Evolutionary conservation across 2,113 vertebrate genomes (phyloP).

Genomic region (Datnioides undecimradiatus): DNA sequence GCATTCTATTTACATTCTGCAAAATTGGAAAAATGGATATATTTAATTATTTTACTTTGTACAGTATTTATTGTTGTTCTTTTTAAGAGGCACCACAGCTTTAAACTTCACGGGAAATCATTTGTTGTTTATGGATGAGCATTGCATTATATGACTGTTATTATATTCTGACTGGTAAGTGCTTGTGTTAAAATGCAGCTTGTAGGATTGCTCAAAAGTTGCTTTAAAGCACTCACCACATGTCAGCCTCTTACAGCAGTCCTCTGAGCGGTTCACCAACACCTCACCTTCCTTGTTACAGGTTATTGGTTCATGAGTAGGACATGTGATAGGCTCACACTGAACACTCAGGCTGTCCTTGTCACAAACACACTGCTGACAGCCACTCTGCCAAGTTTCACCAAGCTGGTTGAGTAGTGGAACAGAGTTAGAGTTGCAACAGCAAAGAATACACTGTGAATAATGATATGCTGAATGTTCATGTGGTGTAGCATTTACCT

Average conservation of each 20-base stretch:
- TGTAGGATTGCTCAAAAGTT: too few relatives aligned
- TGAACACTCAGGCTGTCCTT: slow-evolving; percentile 45
- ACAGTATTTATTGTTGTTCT: too few relatives aligned
- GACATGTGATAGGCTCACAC: slow-evolving; percentile 78
- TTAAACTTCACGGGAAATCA: too few relatives aligned
- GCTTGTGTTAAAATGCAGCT: too few relatives aligned
- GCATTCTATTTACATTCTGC: too few relatives aligned
- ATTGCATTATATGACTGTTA: too few relatives aligned
- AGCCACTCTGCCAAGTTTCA: slow-evolving; percentile 85
- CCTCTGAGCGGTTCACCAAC: slow-evolving; percentile 31
- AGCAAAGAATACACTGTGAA: background rate
- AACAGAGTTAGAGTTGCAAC: slow-evolving; percentile 24
- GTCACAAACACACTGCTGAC: slow-evolving; percentile 86
- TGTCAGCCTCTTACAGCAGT: slow-evolving; percentile 82
- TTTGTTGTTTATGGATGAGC: too few relatives aligned
- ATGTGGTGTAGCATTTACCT: slow-evolving; percentile 61
- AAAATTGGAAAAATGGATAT: too few relatives aligned
- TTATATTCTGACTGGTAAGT: too few relatives aligned
- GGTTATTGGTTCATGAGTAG: background rate
- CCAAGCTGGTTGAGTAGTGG: slow-evolving; percentile 78
- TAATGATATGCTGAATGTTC: background rate
- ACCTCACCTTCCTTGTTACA: slow-evolving; percentile 82
- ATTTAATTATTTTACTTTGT: too few relatives aligned
- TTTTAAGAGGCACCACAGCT: too few relatives aligned
- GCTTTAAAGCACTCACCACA: slow-evolving; percentile 85